Evolutionary conservation across 2,888 invertebrate genomes (phyloP).

Genomic region (Mamestra brassicae): DNA sequence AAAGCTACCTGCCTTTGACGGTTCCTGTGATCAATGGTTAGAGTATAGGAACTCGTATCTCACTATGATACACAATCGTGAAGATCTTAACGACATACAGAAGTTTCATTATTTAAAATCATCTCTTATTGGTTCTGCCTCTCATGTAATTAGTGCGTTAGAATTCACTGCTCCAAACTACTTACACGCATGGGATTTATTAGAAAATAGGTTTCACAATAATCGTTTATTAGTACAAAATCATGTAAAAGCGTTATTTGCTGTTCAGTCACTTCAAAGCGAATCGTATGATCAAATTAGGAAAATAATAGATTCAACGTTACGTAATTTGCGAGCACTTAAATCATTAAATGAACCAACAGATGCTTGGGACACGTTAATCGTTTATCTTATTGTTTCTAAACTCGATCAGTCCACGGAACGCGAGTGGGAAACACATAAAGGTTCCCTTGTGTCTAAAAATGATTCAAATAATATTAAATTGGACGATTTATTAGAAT

Average conservation of each 20-base stretch:
- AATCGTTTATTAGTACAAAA: slow-evolving; percentile 21
- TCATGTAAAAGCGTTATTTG: slow-evolving; percentile 17
- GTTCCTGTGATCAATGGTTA: slow-evolving; percentile 12
- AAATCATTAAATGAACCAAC: slow-evolving; percentile 38
- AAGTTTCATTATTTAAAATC: slow-evolving; percentile 5
- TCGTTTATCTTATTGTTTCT: slow-evolving; percentile 32
- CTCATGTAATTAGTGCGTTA: slow-evolving; percentile 1
- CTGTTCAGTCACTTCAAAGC: background rate
- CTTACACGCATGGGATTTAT: slow-evolving; percentile 12
- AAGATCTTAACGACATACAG: background rate
- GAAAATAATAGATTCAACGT: slow-evolving; percentile 30
- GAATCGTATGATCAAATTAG: slow-evolving; percentile 16
- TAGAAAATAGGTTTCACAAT: slow-evolving; percentile 22
- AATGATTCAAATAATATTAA: background rate
- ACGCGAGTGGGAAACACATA: slow-evolving; percentile 49
- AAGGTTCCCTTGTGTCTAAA: slow-evolving; percentile 4
- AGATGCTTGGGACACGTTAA: slow-evolving; percentile 44
- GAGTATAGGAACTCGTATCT: slow-evolving; percentile 23
- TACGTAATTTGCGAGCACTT: slow-evolving; percentile 42
- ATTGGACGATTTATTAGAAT: background rate
- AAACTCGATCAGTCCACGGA: slow-evolving; percentile 36
- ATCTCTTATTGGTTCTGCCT: background rate
- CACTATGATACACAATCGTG: slow-evolving; percentile 10
- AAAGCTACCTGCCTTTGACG: slow-evolving; percentile 19
- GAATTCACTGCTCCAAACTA: slow-evolving; percentile 6